Evolutionary conservation across 1,140 invertebrate species (phyloP), one percentile per base, ranked within the genome.

Genomic region (Doryteuthis pealeii): DNA sequence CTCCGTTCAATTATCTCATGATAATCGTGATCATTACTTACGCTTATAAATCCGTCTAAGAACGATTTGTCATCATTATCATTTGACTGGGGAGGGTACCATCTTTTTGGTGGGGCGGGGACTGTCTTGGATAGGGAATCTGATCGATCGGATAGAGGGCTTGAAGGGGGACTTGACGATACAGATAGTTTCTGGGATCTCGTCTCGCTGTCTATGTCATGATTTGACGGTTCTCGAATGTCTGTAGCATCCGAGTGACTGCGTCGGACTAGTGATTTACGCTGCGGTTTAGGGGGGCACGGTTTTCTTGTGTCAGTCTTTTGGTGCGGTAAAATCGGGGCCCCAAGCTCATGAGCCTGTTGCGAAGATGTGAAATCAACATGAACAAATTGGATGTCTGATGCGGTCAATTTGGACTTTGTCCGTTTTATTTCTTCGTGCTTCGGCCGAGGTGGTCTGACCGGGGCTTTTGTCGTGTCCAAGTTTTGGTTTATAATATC

Each of bases 201-300:
- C 70, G 65, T 10, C 67, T 35, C 40, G 40, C 49, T 33, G 54
- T 67, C 69, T 8, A 15, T 73, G 32, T 40, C 74, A 62, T 45
- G 70, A 45, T 12, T 58, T 43, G 8, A 40, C 31, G 4, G 28
- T 45, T 28, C 26, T 15, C 66, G 32, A 32, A 28, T 28, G 32
- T 66, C 58, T 76, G 77, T 30, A 70, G 80, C 78, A 74, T 81
- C 82, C 2, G 80, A 83, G 54, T 75, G 75, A 67, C 79, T 77
- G 54, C 71, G 68, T 32, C 45, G 75, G 43, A 76, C 75, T 49
- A 62, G 75, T 70, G 68, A 73, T 14, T 73, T 80, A 14, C 82
- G 76, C 31, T 77, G 79, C 15, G 82, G 82, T 78, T 83, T 83
- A 33, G 82, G 82, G 32, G 82, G 82, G 32, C 75, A 76, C 22